Evolutionary conservation across 2,113 vertebrate genomes (phyloP).

Genomic region (Psammodynastes pulverulentus): DNA sequence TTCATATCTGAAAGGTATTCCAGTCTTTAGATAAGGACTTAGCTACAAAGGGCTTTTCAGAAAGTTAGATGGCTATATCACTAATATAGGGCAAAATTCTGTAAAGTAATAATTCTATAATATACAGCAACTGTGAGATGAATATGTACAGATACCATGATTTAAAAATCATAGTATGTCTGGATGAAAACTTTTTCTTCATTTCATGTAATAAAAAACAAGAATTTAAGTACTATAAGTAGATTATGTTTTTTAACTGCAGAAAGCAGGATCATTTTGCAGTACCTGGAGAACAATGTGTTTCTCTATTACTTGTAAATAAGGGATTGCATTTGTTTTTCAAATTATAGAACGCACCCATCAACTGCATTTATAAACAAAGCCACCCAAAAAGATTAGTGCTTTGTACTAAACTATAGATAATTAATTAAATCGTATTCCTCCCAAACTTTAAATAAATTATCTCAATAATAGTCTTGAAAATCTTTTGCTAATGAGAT

Average conservation of each 20-base stretch:
- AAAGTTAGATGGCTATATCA: not conserved
- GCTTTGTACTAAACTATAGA: not conserved
- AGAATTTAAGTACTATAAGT: not conserved
- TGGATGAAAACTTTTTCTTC: not conserved
- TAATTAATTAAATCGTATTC: not conserved
- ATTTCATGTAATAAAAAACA: not conserved
- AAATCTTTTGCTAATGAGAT: not conserved
- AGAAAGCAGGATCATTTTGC: constrained; percentile 11
- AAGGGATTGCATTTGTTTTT: not conserved
- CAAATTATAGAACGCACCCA: not conserved
- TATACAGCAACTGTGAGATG: not conserved
- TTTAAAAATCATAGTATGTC: fast-evolving
- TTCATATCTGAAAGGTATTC: not conserved
- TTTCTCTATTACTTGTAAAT: not conserved
- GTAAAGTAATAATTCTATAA: not conserved
- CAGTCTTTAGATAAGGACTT: not conserved
- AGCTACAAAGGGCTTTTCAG: not conserved
- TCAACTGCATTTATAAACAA: not conserved
- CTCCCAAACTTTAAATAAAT: not conserved
- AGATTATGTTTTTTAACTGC: not conserved
- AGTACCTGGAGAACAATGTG: not conserved
- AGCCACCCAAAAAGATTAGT: not conserved
- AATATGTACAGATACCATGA: not conserved
- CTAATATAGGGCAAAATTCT: not conserved
- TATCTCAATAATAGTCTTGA: not conserved